A percentile compares a stretch with the other conserved stretches of the same genome.
These are phyloP conservation scores for Dendrocincla tyrannina DNA, from an alignment of 2,797 vertebrate genomes.

Conservation along the genomic window DNA sequence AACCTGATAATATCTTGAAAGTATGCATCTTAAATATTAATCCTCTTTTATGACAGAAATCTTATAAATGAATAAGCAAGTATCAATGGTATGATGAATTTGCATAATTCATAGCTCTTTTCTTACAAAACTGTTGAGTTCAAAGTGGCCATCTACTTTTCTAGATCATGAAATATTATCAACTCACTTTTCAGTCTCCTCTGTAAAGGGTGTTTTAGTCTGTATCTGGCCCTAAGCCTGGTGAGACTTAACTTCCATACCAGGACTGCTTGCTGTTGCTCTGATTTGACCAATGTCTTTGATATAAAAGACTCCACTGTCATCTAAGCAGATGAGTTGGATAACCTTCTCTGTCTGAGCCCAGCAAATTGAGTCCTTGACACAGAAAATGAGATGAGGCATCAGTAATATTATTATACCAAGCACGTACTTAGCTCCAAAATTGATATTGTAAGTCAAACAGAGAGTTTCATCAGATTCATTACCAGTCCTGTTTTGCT, in stretches of 20 bases:
- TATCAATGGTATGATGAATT: neutral
- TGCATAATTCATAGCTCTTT: neutral
- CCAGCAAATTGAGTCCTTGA: neutral
- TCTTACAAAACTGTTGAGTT: neutral
- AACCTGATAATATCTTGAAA: neutral
- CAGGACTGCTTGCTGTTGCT: neutral
- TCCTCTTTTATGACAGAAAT: neutral
- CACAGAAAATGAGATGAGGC: conserved; percentile 32
- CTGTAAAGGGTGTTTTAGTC: neutral
- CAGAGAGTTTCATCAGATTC: conserved; percentile 64
- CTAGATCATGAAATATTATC: neutral
- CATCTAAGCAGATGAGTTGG: neutral
- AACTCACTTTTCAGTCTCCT: neutral
- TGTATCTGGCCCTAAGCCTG: neutral
- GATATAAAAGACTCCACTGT: neutral
- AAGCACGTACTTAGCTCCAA: conserved; percentile 35
- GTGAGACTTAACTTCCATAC: neutral
- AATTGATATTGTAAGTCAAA: conserved; percentile 65
- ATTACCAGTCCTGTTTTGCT: conserved; percentile 65
- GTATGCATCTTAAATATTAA: neutral
- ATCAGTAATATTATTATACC: conserved; percentile 35
- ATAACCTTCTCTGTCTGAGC: neutral
- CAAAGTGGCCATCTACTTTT: neutral
- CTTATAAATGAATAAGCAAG: neutral
- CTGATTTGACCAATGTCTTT: neutral